Evolutionary conservation across 1,140 invertebrate species (phyloP).

Genomic region (Penaeus chinensis): DNA sequence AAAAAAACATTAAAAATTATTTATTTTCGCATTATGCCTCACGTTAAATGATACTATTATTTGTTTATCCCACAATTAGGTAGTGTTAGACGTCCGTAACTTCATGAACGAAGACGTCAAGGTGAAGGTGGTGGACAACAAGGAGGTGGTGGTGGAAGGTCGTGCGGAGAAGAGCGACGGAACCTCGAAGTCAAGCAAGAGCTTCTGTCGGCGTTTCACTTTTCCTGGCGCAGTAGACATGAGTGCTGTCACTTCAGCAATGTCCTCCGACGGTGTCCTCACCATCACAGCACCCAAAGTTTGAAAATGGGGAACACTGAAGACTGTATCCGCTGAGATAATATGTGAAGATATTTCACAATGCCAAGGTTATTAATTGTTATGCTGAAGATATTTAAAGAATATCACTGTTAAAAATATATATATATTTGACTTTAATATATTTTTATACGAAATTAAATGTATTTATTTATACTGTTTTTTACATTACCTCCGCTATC

Average conservation of each 20-base stretch:
- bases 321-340: no score
- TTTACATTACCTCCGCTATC: no score
- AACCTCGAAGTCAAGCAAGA: slow-evolving; percentile 7
- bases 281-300: slow-evolving; percentile 45
- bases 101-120: slow-evolving; percentile 33
- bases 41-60: no score
- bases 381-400: no score
- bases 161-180: slow-evolving; percentile 31
- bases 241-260: slow-evolving; percentile 46
- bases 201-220: slow-evolving; percentile 38
- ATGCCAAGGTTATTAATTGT: no score
- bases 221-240: slow-evolving; percentile 17
- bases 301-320: no score
- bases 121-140: slow-evolving; percentile 42
- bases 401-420: no score
- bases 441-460: no score
- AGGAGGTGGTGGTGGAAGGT: slow-evolving; percentile 48
- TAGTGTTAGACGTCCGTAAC: slow-evolving; percentile 40
- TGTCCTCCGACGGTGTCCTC: slow-evolving; percentile 57
- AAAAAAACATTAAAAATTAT: not conserved
- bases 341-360: no score
- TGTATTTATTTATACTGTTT: no score
- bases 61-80: not conserved
- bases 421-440: no score
- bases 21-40: not conserved